Evolutionary conservation across 2,797 vertebrate genomes (phyloP), one percentile per base, ranked within the genome.

Genomic region (Corythornis leucogaster): DNA sequence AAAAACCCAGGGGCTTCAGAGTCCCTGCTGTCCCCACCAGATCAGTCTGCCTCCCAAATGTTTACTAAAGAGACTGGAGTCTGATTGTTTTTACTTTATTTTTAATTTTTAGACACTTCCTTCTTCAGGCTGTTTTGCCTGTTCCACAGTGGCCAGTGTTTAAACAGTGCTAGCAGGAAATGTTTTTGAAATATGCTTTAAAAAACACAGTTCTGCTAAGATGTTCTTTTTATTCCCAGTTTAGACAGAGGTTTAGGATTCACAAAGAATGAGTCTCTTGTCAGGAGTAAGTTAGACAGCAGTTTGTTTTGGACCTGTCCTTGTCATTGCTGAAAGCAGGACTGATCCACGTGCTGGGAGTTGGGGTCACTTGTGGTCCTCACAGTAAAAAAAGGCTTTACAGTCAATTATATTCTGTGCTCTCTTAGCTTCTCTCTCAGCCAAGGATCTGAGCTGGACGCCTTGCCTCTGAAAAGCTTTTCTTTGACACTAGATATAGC

Each of bases 141-240:
- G n/a, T 75, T 85, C 88, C 28, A 2, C 75, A 79, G 85, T 33
- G 86, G 94, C 91, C 59, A 10, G 53, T 95, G 74, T 96, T 96
- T 95, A 80, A 95, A 96, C 85, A 95, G 89, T 2, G 3, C 73
- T 85, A 79, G 95, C 91, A 94, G 94, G 86, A 93, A 94, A 95
- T 92, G 87, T 88, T 89, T 96, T 76, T 51, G 82, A 93, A 92
- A 82, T 62, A 42, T 63, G 76, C 87, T 91, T 89, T 84, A 78
- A 90, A 92, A 95, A 89, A 89, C 91, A 94, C 57, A 42, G 50
- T 61, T 67, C 75, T 93, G 71, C 89, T 94, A 79, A 95, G 82
- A 78, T 91, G 86, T 55, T 77, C 82, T 94, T 86, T 96, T 94
- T 93, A 94, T 89, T 95, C 89, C 90, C 7, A 2, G 58, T 95